Base-by-base conservation (phyloP, 2,113 vertebrate genomes). In the Leptosomus discolor region DNA sequence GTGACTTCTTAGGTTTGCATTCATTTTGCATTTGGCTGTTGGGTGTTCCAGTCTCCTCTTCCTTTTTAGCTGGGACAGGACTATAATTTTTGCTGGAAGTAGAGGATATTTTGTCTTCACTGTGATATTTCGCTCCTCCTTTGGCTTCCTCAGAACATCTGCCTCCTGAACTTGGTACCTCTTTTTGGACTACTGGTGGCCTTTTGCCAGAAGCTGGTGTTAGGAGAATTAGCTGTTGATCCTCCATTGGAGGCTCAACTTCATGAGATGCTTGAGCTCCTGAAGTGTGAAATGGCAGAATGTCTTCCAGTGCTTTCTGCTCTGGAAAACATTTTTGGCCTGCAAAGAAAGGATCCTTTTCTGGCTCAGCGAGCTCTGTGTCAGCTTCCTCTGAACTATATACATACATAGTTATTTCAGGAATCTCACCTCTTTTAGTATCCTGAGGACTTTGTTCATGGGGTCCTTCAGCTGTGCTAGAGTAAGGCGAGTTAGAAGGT, bases 331-430 rank as follows among this genome's bases (percentile, higher is more conserved):
- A 80, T 34, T 89, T 71, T 85, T 97, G 96, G 57, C 16, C 23
- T 46, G 92, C 86, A 77, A 97, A 97, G 39, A 92, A 57, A 60
- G 10, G 24, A 67, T 85, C 54, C 11, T 90, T 85, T 74, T 85
- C 88, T 46, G 58, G 8, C 46, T 75, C 74, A 15, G 24, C n/a
- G 51, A 51, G 20, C 19, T 68, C 73, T 41, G 39, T 51, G 65
- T 97, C 97, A 26, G 26, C 51, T 13, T 97, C 97, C 24, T 97
- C 97, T 29, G 97, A 96, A 53, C 81, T 83, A 23, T 45, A 97
- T 6, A 95, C 36, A 0, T 80, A 86, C 92, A 97, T 63, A 39
- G 39, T 51, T 90, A 98, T 93, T 64, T 95, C 30, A 17, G 97
- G 97, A 85, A 85, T 94, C 45, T 78, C 67, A 64, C 18, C 74